Evolutionary conservation across 30 jellyfish, hydroid and myxozoan genomes (phyloP), one percentile per base, ranked within the genome.

Genomic region (Cassiopea andromeda): DNA sequence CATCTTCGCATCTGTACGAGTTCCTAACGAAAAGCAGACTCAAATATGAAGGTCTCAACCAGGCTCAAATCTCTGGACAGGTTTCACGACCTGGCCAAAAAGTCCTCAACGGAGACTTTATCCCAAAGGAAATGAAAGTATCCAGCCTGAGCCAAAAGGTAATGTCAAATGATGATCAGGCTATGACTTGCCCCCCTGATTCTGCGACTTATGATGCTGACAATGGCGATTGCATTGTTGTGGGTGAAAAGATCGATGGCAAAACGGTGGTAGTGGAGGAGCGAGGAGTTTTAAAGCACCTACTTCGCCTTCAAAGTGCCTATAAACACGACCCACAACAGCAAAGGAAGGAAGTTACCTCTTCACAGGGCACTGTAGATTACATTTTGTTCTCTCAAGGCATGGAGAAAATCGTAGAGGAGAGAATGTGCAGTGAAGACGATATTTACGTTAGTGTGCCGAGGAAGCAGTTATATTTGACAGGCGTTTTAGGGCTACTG

Each of bases 311-410:
- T 13, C 90, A 83, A 43, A 96, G 97, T 80, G 92, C 77, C 67
- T 92, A 96, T 73, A 57, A 48, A 59, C 99, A 96, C 82, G 10
- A 18, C 44, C 48, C 18, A 44, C 45, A 69, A 61, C 85, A 94
- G 70, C 97, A 95, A 3, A 67, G 78, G 38, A 64, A 48, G 27
- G 97, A 91, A 85, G 94, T 92, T 7, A 92, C 98, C 45, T 91
- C 99, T 4, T 68, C 97, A 59, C 99, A 96, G 48, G 98, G 98
- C 54, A 76, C 97, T 58, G 99, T 96, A 44, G 99, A 96, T 80
- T 96, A 91, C 87, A 87, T 96, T 3, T 82, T 96, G 76, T 96
- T 88, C 88, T 91, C 98, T 9, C 88, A 80, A 60, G 87, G 91
- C 9, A 67, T 18, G 49, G 74, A 79, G 44, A n/a, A 59, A 44